phyloP scores from a whole-genome alignment of 2,113 vertebrate genomes.

The Pangasianodon gigas region DNA sequence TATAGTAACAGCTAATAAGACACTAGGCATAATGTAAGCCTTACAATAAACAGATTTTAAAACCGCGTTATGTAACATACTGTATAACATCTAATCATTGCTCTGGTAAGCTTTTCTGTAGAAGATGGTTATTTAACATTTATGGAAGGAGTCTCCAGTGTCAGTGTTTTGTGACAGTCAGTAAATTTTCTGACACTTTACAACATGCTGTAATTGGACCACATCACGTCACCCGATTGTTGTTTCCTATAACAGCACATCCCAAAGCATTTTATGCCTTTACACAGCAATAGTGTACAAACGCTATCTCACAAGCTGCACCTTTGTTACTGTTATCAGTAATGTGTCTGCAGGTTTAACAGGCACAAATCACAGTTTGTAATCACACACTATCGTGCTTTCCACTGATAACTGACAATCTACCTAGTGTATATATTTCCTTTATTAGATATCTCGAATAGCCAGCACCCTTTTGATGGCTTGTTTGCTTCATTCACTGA shows the following conservation, averaged over 20 bases:
- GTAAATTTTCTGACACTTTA: neutral
- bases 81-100: neutral
- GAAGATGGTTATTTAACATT: neutral
- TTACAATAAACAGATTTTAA: neutral
- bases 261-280: neutral
- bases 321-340: conserved; percentile 18
- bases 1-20: neutral
- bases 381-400: conserved; percentile 2
- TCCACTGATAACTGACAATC: conserved; percentile 3
- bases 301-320: conserved; percentile 1
- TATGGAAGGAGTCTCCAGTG: neutral
- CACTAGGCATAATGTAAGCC: no score
- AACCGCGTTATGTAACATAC: neutral
- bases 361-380: neutral
- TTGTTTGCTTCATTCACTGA: conserved; percentile 47
- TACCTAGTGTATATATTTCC: neutral
- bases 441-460: conserved; percentile 50
- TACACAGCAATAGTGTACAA: neutral
- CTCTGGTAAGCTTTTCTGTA: neutral
- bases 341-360: neutral
- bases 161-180: neutral
- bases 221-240: neutral
- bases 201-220: neutral
- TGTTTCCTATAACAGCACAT: neutral
- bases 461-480: conserved; percentile 53